Evolutionary conservation across 1,140 invertebrate species (phyloP), one percentile per base, ranked within the genome.

Genomic region (Lepeophtheirus salmonis): DNA sequence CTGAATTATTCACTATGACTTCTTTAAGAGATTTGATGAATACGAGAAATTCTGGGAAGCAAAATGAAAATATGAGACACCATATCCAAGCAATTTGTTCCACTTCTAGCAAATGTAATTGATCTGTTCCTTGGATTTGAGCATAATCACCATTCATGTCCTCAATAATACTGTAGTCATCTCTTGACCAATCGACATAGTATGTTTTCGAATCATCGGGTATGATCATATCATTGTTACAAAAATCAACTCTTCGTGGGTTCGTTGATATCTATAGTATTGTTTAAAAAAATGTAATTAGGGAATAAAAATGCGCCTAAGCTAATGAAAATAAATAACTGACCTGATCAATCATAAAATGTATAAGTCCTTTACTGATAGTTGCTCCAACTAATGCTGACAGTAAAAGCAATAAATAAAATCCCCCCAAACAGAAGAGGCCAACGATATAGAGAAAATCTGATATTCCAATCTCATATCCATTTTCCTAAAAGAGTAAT

Each of bases 61-160:
- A 77, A 67, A 85, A 89, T 0, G 82, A 83, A 64, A 89, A 83
- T 25, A 91, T 73, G n/a, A 94, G 71, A 57, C 83, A 85, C 89
- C 89, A 94, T 69, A 88, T 85, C 88, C 88, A 94, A 10, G 83
- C 84, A 54, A 90, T 81, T 50, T 86, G 77, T 70, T 92, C 87
- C 63, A 81, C 79, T 62, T 84, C 80, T 4, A 57, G n/a, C 13
- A 17, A 16, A 57, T 26, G n/a, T 1, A 23, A 17, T 17, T 57
- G 17, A 57, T 17, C 23, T 24, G 55, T 30, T 2, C 55, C 17
- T 13, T 57, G 20, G 21, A 16, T 52, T 12, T 4, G 50, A 41
- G 6, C 6, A 41, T 41, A 10, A 6, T 41, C 30, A 41, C n/a
- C 30, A 41, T 41, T n/a, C n/a, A n/a, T 6, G 6, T n/a, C n/a